Base-by-base conservation (phyloP, 30 jellyfish, hydroid and myxozoan genomes). In the Catostylus mosaicus region DNA sequence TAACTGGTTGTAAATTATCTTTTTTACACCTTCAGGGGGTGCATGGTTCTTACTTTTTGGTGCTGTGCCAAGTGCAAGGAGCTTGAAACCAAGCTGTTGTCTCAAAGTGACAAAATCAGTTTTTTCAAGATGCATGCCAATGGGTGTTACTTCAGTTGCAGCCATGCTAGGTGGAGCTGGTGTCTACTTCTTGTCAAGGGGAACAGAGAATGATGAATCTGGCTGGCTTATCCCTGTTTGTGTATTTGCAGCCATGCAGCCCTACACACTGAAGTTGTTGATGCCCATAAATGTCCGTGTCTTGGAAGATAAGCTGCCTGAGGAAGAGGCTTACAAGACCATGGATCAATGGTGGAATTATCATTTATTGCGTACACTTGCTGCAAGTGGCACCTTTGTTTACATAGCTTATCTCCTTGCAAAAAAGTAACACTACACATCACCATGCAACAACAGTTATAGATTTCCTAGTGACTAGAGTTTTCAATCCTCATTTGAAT, bases 11-110 rank as follows among this genome's bases (percentile, higher is more conserved):
- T 27, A 50, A 50, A 40, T 5, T 40, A 40, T 40, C 11, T 40
- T 7, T 50, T 74, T 74, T 19, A 3, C 10, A 34, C 61, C 7
- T 74, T 36, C 27, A 82, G 92, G 92, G 31, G 92, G 86, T 8
- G 86, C 83, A n/a, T 82, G 86, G 75, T 82, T 82, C 54, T 23
- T 54, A 52, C 72, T 62, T 19, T 82, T 60, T 82, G 92, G 81
- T 16, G 37, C 86, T 7, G 66, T 70, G 23, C 92, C 92, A 48
- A 57, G 80, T 1, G 92, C 92, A 0, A 82, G 80, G 46, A 82
- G 92, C 34, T 65, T 82, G 29, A 69, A 33, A 27, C 71, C 86
- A 22, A 82, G 92, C 86, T 82, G 92, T 52, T 62, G 82, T 31
- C 63, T 82, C 11, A 82, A 82, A 59, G 92, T 82, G 47, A 35